These are phyloP conservation scores for Theonella swinhoei DNA, from an alignment of 37 sponge, comb jelly and placozoan genomes.

Conservation along the genomic window DNA sequence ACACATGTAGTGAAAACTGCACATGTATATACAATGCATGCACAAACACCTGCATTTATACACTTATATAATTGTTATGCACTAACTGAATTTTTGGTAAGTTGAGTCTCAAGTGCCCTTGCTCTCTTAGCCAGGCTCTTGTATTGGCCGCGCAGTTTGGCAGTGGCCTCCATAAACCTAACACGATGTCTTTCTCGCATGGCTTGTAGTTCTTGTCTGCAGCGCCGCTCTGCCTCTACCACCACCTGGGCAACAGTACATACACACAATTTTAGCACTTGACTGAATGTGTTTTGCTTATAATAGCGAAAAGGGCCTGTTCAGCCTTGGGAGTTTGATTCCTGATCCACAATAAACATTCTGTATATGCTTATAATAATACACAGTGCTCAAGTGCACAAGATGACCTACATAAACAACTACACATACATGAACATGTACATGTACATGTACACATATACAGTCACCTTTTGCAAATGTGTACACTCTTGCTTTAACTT, in stretches of 20 bases:
- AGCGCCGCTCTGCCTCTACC: conserved; percentile 16
- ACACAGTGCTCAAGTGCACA: no score
- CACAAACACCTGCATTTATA: no score
- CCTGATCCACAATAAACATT: no score
- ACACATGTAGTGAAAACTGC: background rate
- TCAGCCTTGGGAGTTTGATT: no score
- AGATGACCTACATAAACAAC: no score
- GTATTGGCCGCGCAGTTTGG: conserved; percentile 43
- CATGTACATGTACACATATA: no score
- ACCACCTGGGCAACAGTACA: conserved; percentile 17
- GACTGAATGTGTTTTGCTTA: no score
- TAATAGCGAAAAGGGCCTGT: no score
- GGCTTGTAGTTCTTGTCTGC: conserved; percentile 35
- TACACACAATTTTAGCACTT: no score
- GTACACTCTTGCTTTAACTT: background rate
- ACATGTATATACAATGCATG: no score
- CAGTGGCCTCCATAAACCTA: conserved; percentile 61
- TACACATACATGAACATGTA: no score
- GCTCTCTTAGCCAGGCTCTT: conserved; percentile 43
- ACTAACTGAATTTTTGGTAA: conserved; percentile 40
- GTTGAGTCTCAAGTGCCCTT: conserved; percentile 30
- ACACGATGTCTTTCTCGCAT: conserved; percentile 56
- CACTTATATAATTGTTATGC: background rate
- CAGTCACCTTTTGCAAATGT: conserved; percentile 35
- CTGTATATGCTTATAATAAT: no score